Conservation (phyloP, 1,140 invertebrate genomes). For the Drosophila serrata region DNA sequence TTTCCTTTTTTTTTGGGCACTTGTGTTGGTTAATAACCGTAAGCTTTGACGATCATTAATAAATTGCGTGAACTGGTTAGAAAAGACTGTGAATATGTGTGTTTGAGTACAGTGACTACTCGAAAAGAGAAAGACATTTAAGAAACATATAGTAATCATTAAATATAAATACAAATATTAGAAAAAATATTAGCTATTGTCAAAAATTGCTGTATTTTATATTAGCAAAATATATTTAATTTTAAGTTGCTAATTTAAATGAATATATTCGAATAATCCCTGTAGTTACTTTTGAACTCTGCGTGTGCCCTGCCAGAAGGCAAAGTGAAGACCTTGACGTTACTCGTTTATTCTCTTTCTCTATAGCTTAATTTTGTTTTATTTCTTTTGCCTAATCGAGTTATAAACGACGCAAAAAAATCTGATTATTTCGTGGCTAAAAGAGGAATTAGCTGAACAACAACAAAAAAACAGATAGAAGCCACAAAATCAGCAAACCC, state of each 20-base stretch:
- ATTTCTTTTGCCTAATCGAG: slow-evolving; percentile 49
- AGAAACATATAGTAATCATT: no score
- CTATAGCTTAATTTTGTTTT: slow-evolving; percentile 20
- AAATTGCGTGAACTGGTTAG: slow-evolving; percentile 73
- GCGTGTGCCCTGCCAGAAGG: slow-evolving; percentile 61
- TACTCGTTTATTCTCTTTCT: slow-evolving; percentile 32
- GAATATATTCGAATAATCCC: not conserved
- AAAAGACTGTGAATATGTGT: slow-evolving; percentile 17
- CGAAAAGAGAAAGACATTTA: no score
- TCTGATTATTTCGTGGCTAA: slow-evolving; percentile 28
- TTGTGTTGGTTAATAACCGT: slow-evolving; percentile 76
- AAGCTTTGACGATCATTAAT: slow-evolving; percentile 77
- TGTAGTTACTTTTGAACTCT: slow-evolving; percentile 54
- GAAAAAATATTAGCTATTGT: fast-evolving
- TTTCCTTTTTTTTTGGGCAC: slow-evolving; percentile 20
- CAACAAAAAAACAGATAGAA: slow-evolving; percentile 32
- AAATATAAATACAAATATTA: not conserved
- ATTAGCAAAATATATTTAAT: no score
- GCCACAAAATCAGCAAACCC: slow-evolving; percentile 32
- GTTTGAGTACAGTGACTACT: slow-evolving; percentile 7
- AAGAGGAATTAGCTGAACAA: slow-evolving; percentile 41
- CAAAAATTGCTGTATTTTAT: no score
- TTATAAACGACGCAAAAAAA: slow-evolving; percentile 55
- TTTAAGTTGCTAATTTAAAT: not conserved
- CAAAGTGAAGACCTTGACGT: slow-evolving; percentile 57